phyloP scores from a whole-genome alignment of 2,113 vertebrate genomes.

The Zeus faber region DNA sequence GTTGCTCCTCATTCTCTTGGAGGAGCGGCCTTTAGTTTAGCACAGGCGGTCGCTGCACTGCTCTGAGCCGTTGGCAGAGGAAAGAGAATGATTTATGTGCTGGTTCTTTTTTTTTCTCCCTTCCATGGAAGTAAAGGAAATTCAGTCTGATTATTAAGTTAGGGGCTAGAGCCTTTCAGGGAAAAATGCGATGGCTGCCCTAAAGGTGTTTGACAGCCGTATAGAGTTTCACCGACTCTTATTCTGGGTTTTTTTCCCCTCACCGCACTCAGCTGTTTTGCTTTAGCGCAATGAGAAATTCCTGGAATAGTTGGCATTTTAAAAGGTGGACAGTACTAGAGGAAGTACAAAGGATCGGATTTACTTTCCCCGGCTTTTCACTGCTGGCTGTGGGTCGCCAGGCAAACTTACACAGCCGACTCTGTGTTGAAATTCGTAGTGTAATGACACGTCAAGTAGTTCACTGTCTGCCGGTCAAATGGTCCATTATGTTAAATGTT shows the following conservation, averaged over 20 bases:
- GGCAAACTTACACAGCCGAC: too few relatives aligned
- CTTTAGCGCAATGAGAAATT: conserved; percentile 33
- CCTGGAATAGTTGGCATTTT: conserved; percentile 25
- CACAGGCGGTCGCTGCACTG: conserved; percentile 13
- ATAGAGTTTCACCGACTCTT: conserved; percentile 30
- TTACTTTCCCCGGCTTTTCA: conserved; percentile 3
- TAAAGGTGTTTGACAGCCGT: conserved; percentile 28
- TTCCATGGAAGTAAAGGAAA: conserved; percentile 8
- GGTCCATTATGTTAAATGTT: too few relatives aligned
- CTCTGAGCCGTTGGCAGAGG: conserved; percentile 16
- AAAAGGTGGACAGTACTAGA: conserved; percentile 14
- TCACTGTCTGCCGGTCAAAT: too few relatives aligned
- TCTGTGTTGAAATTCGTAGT: too few relatives aligned
- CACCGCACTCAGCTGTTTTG: conserved; percentile 33
- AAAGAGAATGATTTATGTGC: conserved; percentile 17
- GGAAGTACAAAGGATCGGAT: conserved; percentile 9
- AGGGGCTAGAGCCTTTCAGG: conserved; percentile 19
- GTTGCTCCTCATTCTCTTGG: conserved; percentile 21
- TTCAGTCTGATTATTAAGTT: conserved; percentile 39
- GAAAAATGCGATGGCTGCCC: conserved; percentile 16
- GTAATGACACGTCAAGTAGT: too few relatives aligned
- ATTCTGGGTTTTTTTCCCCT: background rate
- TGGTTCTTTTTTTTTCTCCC: conserved; percentile 11
- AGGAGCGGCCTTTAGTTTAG: conserved; percentile 8
- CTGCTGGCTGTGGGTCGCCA: conserved; percentile 6